phyloP scores from a whole-genome alignment of 2,888 invertebrate species.

The Pollenia angustigena region DNA sequence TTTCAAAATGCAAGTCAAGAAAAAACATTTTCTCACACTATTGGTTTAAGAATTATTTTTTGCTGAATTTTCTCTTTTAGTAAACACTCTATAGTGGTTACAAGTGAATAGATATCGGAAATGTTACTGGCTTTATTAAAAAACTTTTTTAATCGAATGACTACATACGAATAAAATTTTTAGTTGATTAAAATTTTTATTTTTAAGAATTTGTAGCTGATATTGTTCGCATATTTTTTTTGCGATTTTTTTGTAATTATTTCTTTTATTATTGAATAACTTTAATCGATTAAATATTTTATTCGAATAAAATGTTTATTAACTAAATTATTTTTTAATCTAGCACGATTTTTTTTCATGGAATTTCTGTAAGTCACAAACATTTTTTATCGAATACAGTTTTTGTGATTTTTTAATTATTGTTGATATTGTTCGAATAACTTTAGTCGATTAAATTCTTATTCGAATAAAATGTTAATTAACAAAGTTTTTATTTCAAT shows the following conservation, averaged over 20 bases:
- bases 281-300: background rate
- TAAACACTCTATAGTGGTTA: constrained; percentile 9
- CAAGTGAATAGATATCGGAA: background rate
- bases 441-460: background rate
- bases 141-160: background rate
- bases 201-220: too few species aligned
- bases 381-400: too few species aligned
- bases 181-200: too few species aligned
- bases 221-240: too few species aligned
- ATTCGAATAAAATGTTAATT: background rate
- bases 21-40: constrained; percentile 58
- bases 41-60: constrained; percentile 3
- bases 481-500: too few species aligned
- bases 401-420: too few species aligned
- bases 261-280: background rate
- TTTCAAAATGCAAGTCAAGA: constrained; percentile 23
- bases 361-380: too few species aligned
- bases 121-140: background rate
- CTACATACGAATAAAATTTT: background rate
- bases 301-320: background rate
- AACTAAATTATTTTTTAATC: too few species aligned
- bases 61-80: constrained; percentile 1
- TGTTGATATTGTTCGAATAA: background rate
- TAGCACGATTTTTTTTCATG: too few species aligned
- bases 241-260: too few species aligned